A percentile compares a stretch with the other conserved stretches of the same genome.
These are phyloP conservation scores for Camponotus floridanus DNA, from an alignment of 1,140 invertebrate genomes.

Conservation along the genomic window DNA sequence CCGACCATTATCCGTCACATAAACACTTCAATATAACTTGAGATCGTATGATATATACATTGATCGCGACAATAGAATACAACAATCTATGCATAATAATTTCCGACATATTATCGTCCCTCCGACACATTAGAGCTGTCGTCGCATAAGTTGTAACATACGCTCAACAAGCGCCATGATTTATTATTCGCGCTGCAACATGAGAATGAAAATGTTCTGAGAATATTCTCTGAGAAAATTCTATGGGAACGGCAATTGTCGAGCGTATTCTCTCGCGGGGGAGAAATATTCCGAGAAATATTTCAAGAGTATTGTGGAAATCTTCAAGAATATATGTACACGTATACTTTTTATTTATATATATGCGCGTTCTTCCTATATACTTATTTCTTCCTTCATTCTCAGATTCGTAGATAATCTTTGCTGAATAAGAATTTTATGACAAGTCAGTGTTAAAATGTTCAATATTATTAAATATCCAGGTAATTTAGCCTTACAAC, in stretches of 20 bases:
- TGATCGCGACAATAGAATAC: conserved; percentile 40
- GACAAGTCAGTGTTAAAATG: background rate
- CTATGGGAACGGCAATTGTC: background rate
- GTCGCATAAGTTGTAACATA: conserved; percentile 17
- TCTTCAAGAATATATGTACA: background rate
- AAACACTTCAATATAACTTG: conserved; percentile 44
- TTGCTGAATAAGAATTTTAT: background rate
- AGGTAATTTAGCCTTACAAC: too few species aligned
- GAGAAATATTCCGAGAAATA: background rate
- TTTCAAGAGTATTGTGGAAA: conserved; percentile 6
- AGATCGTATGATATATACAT: conserved; percentile 9
- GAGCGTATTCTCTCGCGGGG: background rate
- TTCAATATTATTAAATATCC: background rate
- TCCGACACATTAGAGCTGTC: conserved; percentile 20
- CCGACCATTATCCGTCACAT: conserved; percentile 17
- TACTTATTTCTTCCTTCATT: background rate
- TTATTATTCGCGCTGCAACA: conserved; percentile 7
- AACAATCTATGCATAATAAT: conserved; percentile 36
- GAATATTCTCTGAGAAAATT: conserved; percentile 38
- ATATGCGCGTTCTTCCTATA: too few species aligned
- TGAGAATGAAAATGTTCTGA: conserved; percentile 31
- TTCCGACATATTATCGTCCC: conserved; percentile 8
- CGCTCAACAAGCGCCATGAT: conserved; percentile 25
- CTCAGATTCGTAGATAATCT: background rate
- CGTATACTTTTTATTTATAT: background rate